These are phyloP conservation scores for Penaeus vannamei DNA, from an alignment of 1,140 invertebrate genomes.

Conservation along the genomic window DNA sequence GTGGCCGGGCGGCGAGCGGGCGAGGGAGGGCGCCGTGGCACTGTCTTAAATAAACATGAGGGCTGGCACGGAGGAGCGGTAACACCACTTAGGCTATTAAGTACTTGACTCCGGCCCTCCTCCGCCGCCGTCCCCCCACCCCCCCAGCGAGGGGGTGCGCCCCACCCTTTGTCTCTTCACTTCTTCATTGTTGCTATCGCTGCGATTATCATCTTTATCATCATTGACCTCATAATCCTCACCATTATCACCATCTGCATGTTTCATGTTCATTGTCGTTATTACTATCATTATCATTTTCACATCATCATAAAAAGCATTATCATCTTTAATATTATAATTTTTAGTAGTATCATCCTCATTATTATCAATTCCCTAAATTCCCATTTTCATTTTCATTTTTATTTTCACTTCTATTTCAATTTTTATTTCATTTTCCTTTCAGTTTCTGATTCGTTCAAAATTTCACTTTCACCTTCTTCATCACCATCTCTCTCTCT, in stretches of 20 bases:
- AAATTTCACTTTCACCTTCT: background rate
- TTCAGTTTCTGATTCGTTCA: background rate
- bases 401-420: too few relatives aligned
- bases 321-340: too few relatives aligned
- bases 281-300: too few relatives aligned
- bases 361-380: too few relatives aligned
- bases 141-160: background rate
- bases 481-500: background rate
- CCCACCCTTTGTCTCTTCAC: background rate
- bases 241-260: too few relatives aligned
- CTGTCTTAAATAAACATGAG: constrained; percentile 45
- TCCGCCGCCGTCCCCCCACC: background rate
- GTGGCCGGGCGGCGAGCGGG: too few relatives aligned
- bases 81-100: constrained; percentile 42
- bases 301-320: too few relatives aligned
- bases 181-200: background rate
- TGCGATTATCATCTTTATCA: too few relatives aligned
- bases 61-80: constrained; percentile 24
- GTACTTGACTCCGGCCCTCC: constrained; percentile 20
- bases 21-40: background rate
- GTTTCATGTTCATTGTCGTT: too few relatives aligned
- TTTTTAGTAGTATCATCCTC: too few relatives aligned
- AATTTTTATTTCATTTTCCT: too few relatives aligned
- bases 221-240: too few relatives aligned
- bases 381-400: background rate